Evolutionary conservation across 1,140 invertebrate species (phyloP), one percentile per base, ranked within the genome.

Genomic region (Ooceraea biroi): DNA sequence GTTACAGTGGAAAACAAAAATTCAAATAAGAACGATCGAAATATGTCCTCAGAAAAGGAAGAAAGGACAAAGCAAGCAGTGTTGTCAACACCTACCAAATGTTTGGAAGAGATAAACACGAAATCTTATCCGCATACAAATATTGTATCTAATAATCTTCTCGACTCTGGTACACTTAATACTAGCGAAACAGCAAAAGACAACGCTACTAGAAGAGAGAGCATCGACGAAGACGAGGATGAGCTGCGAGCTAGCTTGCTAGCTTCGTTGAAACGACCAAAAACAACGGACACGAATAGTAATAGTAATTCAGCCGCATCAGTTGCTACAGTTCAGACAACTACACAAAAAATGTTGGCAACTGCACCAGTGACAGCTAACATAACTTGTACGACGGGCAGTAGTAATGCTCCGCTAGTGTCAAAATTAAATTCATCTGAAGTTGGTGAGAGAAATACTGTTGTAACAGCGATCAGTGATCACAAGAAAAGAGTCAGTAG

Each of bases 181-280:
- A 10, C 4, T 22, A n/a, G 2, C 10, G 22, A 41, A 22, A 11
- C 48, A 11, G 19, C 0, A 3, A 73, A 68, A 3, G 25, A 41
- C 36, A 36, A 36, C 19, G 57, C 58, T 63, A 82, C 66, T 11
- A 92, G 91, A 63, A 91, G 91, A 76, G 71, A 78, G 4, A 95
- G 92, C 36, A 5, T 93, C 7, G 94, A 95, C 0, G 94, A 94
- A 41, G 94, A 95, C 57, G 94, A 94, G 61, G 91, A 94, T 61
- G 87, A 82, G 8, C 84, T 95, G 12, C 84, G 94, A 41, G 92
- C 91, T 17, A 90, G 91, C 71, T 76, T 94, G 25, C 52, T 94
- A 5, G 94, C 94, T 14, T 94, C 93, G 11, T 76, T 95, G 25
- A 94, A 92, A 84, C 83, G 91, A 5, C 65, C 83, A 7, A 93